A percentile compares a stretch with the other conserved stretches of the same genome.
Evolutionary conservation across 2,797 vertebrate species (phyloP).

Genomic region (Syngnathus rostellatus): DNA sequence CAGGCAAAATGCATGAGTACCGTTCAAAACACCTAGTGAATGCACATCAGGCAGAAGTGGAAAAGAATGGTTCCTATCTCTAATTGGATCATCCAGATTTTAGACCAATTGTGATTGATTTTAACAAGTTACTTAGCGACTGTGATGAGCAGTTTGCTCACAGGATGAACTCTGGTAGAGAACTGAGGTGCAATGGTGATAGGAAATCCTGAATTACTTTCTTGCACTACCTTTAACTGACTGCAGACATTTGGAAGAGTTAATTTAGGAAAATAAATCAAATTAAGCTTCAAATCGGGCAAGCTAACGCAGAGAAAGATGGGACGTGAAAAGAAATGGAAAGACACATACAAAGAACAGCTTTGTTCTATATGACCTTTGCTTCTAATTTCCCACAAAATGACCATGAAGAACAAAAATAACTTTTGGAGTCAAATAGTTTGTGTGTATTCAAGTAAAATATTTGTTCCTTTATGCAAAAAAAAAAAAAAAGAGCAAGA

Average conservation of each 20-base stretch:
- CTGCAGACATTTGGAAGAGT: too few species aligned
- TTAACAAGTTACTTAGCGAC: not conserved
- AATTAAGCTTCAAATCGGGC: constrained; percentile 19
- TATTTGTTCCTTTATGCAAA: constrained; percentile 23
- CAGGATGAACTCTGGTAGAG: not conserved
- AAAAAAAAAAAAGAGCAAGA: constrained; percentile 2
- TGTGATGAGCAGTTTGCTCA: not conserved
- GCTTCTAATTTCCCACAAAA: constrained; percentile 38
- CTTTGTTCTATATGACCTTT: constrained; percentile 46
- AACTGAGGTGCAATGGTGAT: not conserved
- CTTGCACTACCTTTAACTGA: too few species aligned
- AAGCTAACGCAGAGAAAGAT: constrained; percentile 22
- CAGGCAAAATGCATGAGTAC: not conserved
- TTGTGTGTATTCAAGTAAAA: constrained; percentile 23
- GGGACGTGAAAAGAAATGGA: constrained; percentile 37
- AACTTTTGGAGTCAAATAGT: constrained; percentile 8
- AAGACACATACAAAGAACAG: constrained; percentile 49
- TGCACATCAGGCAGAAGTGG: not conserved
- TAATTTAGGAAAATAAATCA: too few species aligned
- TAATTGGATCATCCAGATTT: not conserved
- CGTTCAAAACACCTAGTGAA: not conserved
- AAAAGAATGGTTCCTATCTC: not conserved
- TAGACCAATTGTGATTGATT: not conserved
- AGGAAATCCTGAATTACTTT: too few species aligned
- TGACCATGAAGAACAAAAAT: constrained; percentile 39